Evolutionary conservation across 2,888 invertebrate species (phyloP), one percentile per base, ranked within the genome.

Genomic region (Thymelicus lineola): DNA sequence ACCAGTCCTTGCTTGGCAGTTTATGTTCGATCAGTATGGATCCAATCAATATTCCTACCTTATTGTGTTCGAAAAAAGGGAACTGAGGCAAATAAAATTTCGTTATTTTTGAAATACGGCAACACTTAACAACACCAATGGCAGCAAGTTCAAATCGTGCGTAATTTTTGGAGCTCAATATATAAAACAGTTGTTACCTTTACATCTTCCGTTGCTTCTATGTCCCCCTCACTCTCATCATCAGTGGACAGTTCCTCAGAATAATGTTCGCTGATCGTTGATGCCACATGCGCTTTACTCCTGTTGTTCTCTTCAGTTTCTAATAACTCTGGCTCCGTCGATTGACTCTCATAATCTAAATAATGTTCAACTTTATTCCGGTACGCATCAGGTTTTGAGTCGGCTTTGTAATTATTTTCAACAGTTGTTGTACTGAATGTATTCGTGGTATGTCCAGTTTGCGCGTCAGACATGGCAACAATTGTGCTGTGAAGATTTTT

Each of bases 131-230:
- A 1, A 20, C 3, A 3, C 20, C 3, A 28, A 28, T 28, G 28
- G 28, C 28, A 28, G 28, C 3, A 28, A 28, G 28, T 28, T 28
- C 3, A 28, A 28, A 28, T 28, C 28, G 28, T 28, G 28, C 28
- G 28, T 28, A 28, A 28, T 28, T 28, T 28, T 42, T 42, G 42
- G 42, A 38, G 12, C 0, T 1, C 12, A 1, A 42, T 28, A 28
- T 28, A 28, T 28, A 42, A 4, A 10, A 12, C 9, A 42, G 12
- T 42, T 10, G 73, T 61, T 77, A 80, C 79, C 79, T 77, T 66
- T 15, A 66, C 36, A 61, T 70, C 70, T 70, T 65, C 69, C 0
- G 20, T 36, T 36, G 36, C 4, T 35, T 62, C 57, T 35, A 15
- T 36, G 10, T 53, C 14, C n/a, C 48, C 71, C 28, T 75, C 72